These are phyloP conservation scores for Erethizon dorsatum DNA, from an alignment of 2,797 vertebrate genomes.

Conservation along the genomic window DNA sequence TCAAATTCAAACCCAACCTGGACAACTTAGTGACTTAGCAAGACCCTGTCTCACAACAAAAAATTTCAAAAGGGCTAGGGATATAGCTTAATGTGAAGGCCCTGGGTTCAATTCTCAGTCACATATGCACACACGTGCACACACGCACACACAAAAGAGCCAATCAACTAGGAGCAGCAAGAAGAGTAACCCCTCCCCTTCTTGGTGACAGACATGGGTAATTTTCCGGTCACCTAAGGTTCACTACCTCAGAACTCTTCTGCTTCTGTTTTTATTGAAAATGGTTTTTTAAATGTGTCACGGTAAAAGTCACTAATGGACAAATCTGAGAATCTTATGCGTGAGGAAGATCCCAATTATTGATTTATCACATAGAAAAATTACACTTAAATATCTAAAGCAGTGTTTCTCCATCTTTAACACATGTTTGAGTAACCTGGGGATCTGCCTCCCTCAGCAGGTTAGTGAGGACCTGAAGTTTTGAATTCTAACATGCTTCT, in stretches of 20 bases:
- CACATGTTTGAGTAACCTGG: background rate
- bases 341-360: background rate
- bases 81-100: background rate
- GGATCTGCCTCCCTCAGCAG: background rate
- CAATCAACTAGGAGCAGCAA: background rate
- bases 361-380: constrained; percentile 16
- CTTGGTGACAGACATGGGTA: background rate
- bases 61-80: background rate
- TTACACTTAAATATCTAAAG: constrained; percentile 30
- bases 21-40: background rate
- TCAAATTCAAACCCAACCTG: background rate
- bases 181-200: background rate
- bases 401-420: constrained; percentile 11
- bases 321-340: constrained; percentile 4
- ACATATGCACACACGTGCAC: too few species aligned
- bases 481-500: background rate
- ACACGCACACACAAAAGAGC: background rate
- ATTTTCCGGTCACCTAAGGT: constrained; percentile 38
- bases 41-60: background rate
- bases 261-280: constrained; percentile 26
- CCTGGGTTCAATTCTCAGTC: background rate
- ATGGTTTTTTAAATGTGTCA: constrained; percentile 16
- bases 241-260: constrained; percentile 43
- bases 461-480: background rate
- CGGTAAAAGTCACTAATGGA: constrained; percentile 40